phyloP scores from a whole-genome alignment of 2,888 invertebrate genomes.

The Acheta domesticus region DNA sequence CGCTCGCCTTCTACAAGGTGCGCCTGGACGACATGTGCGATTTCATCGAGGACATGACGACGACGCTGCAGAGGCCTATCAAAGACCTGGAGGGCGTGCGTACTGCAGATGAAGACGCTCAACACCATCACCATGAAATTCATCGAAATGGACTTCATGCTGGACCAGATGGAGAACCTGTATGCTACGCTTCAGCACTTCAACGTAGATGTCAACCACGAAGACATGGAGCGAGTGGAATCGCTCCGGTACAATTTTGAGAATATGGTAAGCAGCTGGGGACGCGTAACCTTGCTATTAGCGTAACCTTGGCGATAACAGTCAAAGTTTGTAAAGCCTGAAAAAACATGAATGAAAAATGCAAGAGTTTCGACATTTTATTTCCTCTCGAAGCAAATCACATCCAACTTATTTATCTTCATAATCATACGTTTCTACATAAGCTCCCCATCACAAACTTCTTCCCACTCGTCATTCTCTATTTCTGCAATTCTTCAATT shows the following conservation, averaged over 20 bases:
- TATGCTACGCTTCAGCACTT: conserved; percentile 68
- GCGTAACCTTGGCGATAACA: too few relatives aligned
- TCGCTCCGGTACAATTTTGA: conserved; percentile 73
- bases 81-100: conserved; percentile 56
- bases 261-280: conserved; percentile 60
- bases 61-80: conserved; percentile 64
- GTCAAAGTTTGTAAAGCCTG: too few relatives aligned
- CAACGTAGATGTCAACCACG: conserved; percentile 65
- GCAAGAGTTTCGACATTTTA: too few relatives aligned
- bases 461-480: too few relatives aligned
- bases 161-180: conserved; percentile 74
- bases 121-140: conserved; percentile 71
- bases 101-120: conserved; percentile 74
- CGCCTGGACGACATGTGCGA: conserved; percentile 67
- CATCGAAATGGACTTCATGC: conserved; percentile 74
- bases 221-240: conserved; percentile 76
- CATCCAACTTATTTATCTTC: too few relatives aligned
- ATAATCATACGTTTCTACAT: too few relatives aligned
- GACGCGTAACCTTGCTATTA: too few relatives aligned
- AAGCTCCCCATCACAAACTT: too few relatives aligned
- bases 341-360: too few relatives aligned
- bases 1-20: conserved; percentile 66
- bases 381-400: too few relatives aligned
- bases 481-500: too few relatives aligned
- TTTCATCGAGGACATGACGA: conserved; percentile 73